Percentiles rank a stretch among this genome's conserved stretches.
Evolutionary conservation across 2,113 vertebrate species (phyloP).

Genomic region (Triplophysa tibetana): DNA sequence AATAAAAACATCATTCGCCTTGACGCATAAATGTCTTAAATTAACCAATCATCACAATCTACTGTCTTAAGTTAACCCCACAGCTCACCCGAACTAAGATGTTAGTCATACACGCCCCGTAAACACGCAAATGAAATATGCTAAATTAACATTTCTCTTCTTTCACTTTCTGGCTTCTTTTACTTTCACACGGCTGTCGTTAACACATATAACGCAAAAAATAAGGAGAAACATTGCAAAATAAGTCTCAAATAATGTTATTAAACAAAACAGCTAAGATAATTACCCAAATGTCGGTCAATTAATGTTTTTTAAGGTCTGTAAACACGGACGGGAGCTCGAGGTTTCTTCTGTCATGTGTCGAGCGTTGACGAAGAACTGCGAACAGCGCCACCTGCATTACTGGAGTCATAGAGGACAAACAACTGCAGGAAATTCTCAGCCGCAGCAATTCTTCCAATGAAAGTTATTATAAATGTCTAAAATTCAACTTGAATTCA

Average conservation of each 20-base stretch:
- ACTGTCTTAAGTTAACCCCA: neutral
- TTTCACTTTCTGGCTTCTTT: neutral
- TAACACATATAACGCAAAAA: neutral
- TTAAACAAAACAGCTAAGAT: neutral
- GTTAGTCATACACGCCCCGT: neutral
- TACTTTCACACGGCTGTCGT: neutral
- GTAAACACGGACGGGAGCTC: neutral
- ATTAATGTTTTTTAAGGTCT: neutral
- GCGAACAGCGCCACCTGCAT: neutral
- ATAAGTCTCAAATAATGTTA: neutral
- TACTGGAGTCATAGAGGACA: neutral
- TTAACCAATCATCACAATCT: neutral
- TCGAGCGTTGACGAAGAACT: neutral
- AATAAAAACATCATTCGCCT: too few species aligned
- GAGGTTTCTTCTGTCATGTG: constrained; percentile 12
- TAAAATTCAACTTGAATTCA: too few species aligned
- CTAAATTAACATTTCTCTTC: neutral
- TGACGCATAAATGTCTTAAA: neutral
- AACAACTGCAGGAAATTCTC: too few species aligned
- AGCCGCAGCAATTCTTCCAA: too few species aligned
- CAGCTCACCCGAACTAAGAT: neutral
- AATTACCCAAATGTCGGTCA: constrained; percentile 20
- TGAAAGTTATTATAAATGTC: too few species aligned
- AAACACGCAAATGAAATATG: neutral
- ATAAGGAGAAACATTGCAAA: neutral